A percentile compares a stretch with the other conserved stretches of the same genome.
Conservation (phyloP, 2,888 invertebrate genomes). For the Phyllotreta cruciferae region DNA sequence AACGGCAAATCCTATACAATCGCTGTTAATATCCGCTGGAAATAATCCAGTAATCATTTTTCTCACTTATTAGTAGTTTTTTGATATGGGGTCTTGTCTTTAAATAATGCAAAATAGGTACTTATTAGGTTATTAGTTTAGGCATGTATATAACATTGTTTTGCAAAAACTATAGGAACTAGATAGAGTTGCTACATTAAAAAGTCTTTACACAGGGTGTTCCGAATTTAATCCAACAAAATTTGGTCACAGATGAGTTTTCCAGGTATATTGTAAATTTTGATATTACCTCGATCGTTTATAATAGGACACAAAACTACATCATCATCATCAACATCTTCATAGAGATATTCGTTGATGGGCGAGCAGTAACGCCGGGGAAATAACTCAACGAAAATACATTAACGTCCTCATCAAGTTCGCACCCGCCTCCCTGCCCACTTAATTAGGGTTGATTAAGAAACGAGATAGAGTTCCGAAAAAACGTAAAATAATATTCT, state of each 20-base stretch:
- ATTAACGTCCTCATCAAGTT: constrained; percentile 29
- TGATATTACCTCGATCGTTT: not conserved
- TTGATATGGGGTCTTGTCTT: too few species aligned
- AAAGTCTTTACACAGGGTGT: too few species aligned
- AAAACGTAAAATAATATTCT: constrained; percentile 34
- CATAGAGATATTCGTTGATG: constrained; percentile 6
- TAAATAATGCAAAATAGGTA: too few species aligned
- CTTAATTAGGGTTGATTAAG: constrained; percentile 34
- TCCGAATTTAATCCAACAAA: too few species aligned
- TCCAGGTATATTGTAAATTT: not conserved
- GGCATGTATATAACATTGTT: too few species aligned
- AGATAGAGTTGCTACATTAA: too few species aligned
- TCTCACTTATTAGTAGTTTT: too few species aligned
- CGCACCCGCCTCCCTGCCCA: constrained; percentile 29
- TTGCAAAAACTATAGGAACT: too few species aligned
- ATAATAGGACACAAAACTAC: not conserved
- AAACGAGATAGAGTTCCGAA: constrained; percentile 26
- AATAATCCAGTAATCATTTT: too few species aligned
- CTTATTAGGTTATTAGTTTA: too few species aligned
- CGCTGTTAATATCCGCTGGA: too few species aligned
- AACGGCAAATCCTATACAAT: constrained; percentile 3
- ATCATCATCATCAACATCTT: constrained; percentile 1
- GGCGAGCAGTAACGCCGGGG: constrained; percentile 35
- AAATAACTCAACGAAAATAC: constrained; percentile 16
- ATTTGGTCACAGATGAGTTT: too few species aligned